Conservation (phyloP, 2,797 vertebrate species). For the Malacoraja senta region DNA sequence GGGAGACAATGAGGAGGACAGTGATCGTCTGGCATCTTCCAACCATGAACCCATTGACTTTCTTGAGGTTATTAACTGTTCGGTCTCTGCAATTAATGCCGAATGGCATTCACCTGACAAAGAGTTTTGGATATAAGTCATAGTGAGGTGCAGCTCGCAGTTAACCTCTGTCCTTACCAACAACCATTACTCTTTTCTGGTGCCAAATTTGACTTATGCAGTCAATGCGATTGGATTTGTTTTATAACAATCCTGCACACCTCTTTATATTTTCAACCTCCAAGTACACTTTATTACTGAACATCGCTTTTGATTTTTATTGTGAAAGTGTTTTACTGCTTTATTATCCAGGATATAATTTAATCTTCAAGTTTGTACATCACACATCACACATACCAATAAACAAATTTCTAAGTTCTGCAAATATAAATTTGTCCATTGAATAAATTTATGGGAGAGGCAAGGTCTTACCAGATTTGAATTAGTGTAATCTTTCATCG, state of each 20-base stretch:
- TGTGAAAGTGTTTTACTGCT: background rate
- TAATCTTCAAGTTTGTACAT: background rate
- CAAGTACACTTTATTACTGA: background rate
- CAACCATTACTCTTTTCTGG: background rate
- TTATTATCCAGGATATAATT: background rate
- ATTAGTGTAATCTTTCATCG: slow-evolving; percentile 67
- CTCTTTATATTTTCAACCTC: background rate
- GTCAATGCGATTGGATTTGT: background rate
- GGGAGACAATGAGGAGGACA: no score
- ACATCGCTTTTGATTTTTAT: background rate
- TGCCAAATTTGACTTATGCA: background rate
- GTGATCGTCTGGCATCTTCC: no score
- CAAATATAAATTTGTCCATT: slow-evolving; percentile 13
- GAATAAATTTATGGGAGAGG: background rate
- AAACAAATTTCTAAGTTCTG: background rate
- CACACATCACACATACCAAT: background rate
- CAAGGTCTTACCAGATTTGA: slow-evolving; percentile 61
- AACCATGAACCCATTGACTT: no score
- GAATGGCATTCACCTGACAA: background rate
- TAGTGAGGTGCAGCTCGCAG: background rate
- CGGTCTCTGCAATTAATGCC: no score
- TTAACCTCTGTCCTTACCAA: background rate
- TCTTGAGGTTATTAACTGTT: no score
- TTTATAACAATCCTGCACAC: background rate
- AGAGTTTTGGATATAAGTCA: background rate